These are phyloP conservation scores for Mythimna albipuncta DNA, from an alignment of 2,888 invertebrate species.

Conservation along the genomic window DNA sequence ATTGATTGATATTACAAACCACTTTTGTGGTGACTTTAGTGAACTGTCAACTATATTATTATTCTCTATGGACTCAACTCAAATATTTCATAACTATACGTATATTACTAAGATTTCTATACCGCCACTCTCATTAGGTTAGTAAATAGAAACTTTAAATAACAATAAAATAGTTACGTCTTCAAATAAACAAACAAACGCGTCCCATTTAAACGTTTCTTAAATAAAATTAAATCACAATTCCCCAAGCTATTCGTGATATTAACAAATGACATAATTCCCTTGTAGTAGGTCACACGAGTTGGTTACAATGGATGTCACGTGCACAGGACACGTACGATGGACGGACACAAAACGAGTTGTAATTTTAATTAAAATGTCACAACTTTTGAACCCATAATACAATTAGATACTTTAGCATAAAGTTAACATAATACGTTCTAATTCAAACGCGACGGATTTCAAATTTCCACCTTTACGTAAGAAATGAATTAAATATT, in stretches of 20 bases:
- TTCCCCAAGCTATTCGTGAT: slow-evolving; percentile 46
- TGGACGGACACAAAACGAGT: slow-evolving; percentile 79
- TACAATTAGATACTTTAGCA: slow-evolving; percentile 70
- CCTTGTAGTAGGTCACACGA: slow-evolving; percentile 66
- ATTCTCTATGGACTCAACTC: slow-evolving; percentile 10
- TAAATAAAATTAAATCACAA: slow-evolving; percentile 23
- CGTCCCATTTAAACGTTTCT: neutral
- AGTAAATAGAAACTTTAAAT: neutral
- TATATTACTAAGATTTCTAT: neutral
- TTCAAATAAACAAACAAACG: slow-evolving; percentile 1
- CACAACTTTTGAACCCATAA: slow-evolving; percentile 82
- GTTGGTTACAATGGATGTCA: slow-evolving; percentile 81
- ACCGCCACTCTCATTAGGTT: neutral
- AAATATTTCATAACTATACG: slow-evolving; percentile 10
- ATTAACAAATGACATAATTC: slow-evolving; percentile 69
- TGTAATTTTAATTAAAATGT: slow-evolving; percentile 87
- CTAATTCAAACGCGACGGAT: slow-evolving; percentile 49
- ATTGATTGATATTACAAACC: slow-evolving; percentile 58
- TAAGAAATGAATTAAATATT: slow-evolving; percentile 58
- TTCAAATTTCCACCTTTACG: slow-evolving; percentile 48
- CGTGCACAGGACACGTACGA: slow-evolving; percentile 80
- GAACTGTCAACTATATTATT: slow-evolving; percentile 36
- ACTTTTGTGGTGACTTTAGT: slow-evolving; percentile 39
- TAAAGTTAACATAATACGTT: slow-evolving; percentile 62
- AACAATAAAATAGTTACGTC: neutral